Base-by-base conservation (phyloP, 2,888 invertebrate genomes). In the Agonopterix heracliana region DNA sequence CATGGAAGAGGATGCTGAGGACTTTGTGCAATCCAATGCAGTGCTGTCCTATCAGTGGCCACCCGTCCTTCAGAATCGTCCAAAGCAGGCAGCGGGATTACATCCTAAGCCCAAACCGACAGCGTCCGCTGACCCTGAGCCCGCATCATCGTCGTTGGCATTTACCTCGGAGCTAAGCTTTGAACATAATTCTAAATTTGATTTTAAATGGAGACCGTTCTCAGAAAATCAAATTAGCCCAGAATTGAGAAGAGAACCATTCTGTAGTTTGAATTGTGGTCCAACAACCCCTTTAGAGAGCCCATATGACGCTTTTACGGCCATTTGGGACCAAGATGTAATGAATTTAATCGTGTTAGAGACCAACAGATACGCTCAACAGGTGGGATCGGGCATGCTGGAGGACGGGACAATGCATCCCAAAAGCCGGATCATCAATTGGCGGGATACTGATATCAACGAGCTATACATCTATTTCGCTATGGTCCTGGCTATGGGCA, bases 331-430 rank as follows among this genome's bases (percentile, higher is more conserved):
- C 44, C 51, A 46, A 8, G 13, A 47, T 17, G 50, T 54, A 7
- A 52, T 57, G 47, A 48, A 55, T 9, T 9, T 13, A 8, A 55
- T 55, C n/a, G 51, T 38, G 11, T 41, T 1, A 1, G 49, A 54
- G 41, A 54, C 56, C 11, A 56, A 53, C 41, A 47, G 2, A n/a
- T 55, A 57, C n/a, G 57, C 57, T 13, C 52, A 57, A 45, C 51
- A 55, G 45, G 2, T 47, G 40, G 41, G 46, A 34, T 8, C 46
- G 11, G 13, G 7, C 12, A 51, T 48, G 52, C 26, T 50, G 12
- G 11, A 42, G 8, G 8, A 46, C 1, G 49, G 52, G 36, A 45
- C 41, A 8, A 26, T 53, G n/a, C 5, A 12, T 35, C 51, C 52
- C 5, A 35, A 34, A 8, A 51, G 50, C 38, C 40, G 56, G 12